Evolutionary conservation across 2,113 vertebrate species (phyloP).

Genomic region (Lampris megalopsis): DNA sequence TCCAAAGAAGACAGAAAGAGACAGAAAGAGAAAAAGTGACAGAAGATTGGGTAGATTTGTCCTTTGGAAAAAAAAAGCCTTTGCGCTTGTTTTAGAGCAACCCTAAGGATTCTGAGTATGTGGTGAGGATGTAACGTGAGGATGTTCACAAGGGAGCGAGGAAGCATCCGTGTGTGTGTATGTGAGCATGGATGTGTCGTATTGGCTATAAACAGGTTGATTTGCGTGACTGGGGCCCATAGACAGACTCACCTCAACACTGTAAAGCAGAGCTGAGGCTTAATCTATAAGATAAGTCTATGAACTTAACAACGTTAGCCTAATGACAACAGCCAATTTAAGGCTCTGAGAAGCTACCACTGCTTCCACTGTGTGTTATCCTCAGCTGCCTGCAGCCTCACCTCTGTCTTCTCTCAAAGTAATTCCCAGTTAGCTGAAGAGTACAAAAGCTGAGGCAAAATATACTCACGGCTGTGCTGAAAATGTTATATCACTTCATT

Average conservation of each 20-base stretch:
- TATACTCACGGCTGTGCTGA: too few species aligned
- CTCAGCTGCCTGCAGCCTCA: too few species aligned
- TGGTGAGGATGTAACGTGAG: background rate
- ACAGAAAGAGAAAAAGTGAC: too few species aligned
- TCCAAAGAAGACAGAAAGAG: too few species aligned
- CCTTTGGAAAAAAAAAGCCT: background rate
- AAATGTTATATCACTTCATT: too few species aligned
- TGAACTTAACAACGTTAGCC: conserved; percentile 50
- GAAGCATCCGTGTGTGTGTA: background rate
- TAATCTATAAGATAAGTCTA: conserved; percentile 59
- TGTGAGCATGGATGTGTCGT: background rate
- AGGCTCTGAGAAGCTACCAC: background rate
- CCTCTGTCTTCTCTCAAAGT: too few species aligned
- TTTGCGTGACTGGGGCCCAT: conserved; percentile 41
- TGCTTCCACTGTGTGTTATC: background rate
- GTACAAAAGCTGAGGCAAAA: too few species aligned
- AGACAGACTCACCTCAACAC: conserved; percentile 12
- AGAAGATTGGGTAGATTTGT: too few species aligned
- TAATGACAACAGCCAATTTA: conserved; percentile 11
- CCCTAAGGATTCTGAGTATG: too few species aligned
- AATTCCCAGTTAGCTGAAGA: too few species aligned
- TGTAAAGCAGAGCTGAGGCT: conserved; percentile 19
- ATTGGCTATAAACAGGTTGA: background rate
- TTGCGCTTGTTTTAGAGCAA: background rate
- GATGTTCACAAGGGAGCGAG: background rate